Base-by-base conservation (phyloP, 2,797 vertebrate genomes). In the Taeniopygia guttata region DNA sequence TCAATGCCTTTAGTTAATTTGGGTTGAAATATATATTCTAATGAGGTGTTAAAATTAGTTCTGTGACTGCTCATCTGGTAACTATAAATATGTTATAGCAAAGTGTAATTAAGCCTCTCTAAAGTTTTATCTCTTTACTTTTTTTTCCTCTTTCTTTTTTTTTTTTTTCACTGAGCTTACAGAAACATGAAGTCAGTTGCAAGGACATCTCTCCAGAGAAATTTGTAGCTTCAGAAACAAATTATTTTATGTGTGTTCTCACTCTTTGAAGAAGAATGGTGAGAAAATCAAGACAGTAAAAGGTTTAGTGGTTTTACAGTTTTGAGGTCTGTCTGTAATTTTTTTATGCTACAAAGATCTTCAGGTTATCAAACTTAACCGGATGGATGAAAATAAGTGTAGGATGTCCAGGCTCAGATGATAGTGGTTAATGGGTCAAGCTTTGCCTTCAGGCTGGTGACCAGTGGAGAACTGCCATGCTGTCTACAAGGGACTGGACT, bases 41-140 rank as follows among this genome's bases (percentile, higher is more conserved):
- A 93, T 95, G 93, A 77, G 60, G 18, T 72, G 54, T 84, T 93
- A 83, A 93, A 87, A 93, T 94, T 91, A 92, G 68, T 94, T 95
- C 78, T 87, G 89, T 94, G 56, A 63, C 23, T 55, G 36, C 81
- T 96, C 72, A 78, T 92, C 73, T 94, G 43, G 78, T 46, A 93
- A n/a, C 78, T 38, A 93, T 92, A 83, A 95, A 96, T 96, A 92
- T 68, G 42, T 89, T 95, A 90, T 85, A 85, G 32, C 48, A 67
- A 89, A 81, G 32, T 66, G 36, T 89, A 92, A 91, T 91, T 92
- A 94, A 89, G 26, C 30, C 45, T 89, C 56, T 87, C 30, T 64
- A 93, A 94, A 95, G 46, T 62, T 94, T 92, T 91, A 83, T 73
- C 45, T 72, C 10, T 69, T 64, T 46, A 9, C 7, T 45, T 49